A percentile compares a stretch with the other conserved stretches of the same genome.
Conservation (phyloP, 2,797 vertebrate genomes). For the Cryptoprocta ferox region DNA sequence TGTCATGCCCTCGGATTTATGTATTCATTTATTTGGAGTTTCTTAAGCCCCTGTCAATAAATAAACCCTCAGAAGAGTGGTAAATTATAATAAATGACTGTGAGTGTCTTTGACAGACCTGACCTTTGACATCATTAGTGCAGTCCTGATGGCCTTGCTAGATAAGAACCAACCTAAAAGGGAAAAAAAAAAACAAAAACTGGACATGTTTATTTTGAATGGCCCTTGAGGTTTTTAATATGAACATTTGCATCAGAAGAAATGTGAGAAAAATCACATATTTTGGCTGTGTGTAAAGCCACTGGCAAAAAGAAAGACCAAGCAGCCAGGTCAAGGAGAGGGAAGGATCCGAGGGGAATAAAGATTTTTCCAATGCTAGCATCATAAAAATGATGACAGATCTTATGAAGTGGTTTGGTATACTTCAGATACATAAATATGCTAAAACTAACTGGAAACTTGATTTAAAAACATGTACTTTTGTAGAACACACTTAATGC, state of each 20-base stretch:
- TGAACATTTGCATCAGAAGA: constrained; percentile 58
- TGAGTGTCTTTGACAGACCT: constrained; percentile 79
- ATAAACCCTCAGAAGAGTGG: constrained; percentile 82
- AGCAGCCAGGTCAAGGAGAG: not conserved
- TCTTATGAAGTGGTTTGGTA: not conserved
- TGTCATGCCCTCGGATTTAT: constrained; percentile 48
- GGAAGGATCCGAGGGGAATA: not conserved
- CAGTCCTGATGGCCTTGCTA: constrained; percentile 72
- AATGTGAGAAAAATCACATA: not conserved
- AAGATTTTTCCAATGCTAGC: not conserved
- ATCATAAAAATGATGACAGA: not conserved
- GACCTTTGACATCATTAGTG: constrained; percentile 85
- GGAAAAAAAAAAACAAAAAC: not conserved
- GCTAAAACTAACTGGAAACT: not conserved
- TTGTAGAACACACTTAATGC: not conserved
- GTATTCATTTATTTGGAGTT: constrained; percentile 65
- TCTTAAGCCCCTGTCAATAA: constrained; percentile 80
- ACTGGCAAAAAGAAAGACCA: not conserved
- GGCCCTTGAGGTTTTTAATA: constrained; percentile 50
- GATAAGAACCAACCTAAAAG: constrained; percentile 49
- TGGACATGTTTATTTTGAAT: constrained; percentile 27
- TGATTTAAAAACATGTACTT: not conserved
- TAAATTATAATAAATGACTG: constrained; percentile 82
- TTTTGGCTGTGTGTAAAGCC: constrained; percentile 1
- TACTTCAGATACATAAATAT: not conserved